Evolutionary conservation across 2,888 invertebrate genomes (phyloP).

Genomic region (Hirtodrosophila confusa): DNA sequence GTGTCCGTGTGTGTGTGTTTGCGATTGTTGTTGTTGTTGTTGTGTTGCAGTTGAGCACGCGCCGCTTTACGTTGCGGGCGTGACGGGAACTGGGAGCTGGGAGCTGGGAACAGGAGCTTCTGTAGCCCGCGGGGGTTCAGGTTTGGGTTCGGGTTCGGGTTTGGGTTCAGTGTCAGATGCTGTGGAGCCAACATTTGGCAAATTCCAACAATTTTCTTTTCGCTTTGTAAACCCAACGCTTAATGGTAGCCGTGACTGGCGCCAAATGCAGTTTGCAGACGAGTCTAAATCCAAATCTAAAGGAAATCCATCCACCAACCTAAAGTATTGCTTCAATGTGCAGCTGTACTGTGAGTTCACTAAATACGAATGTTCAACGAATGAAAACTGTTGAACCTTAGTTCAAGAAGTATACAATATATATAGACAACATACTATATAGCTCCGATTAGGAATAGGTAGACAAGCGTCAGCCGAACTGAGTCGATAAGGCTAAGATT

Average conservation of each 20-base stretch:
- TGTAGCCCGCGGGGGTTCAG: background rate
- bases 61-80: slow-evolving; percentile 71
- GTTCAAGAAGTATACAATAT: too few relatives aligned
- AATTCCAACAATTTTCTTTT: slow-evolving; percentile 46
- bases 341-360: background rate
- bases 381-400: too few relatives aligned
- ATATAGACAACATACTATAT: too few relatives aligned
- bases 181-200: slow-evolving; percentile 28
- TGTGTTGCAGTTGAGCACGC: slow-evolving; percentile 71
- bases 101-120: background rate
- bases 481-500: too few relatives aligned
- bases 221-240: slow-evolving; percentile 18
- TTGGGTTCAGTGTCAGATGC: slow-evolving; percentile 19
- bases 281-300: slow-evolving; percentile 17
- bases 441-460: too few relatives aligned
- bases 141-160: background rate
- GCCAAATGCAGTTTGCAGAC: slow-evolving; percentile 19
- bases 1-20: slow-evolving; percentile 6
- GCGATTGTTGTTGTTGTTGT: slow-evolving; percentile 11
- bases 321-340: background rate
- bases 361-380: background rate
- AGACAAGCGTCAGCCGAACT: too few relatives aligned
- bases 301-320: background rate
- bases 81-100: slow-evolving; percentile 39
- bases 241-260: slow-evolving; percentile 17